Evolutionary conservation across 92 coral and sea anemone genomes (phyloP).

Genomic region (Porites cylindrica): DNA sequence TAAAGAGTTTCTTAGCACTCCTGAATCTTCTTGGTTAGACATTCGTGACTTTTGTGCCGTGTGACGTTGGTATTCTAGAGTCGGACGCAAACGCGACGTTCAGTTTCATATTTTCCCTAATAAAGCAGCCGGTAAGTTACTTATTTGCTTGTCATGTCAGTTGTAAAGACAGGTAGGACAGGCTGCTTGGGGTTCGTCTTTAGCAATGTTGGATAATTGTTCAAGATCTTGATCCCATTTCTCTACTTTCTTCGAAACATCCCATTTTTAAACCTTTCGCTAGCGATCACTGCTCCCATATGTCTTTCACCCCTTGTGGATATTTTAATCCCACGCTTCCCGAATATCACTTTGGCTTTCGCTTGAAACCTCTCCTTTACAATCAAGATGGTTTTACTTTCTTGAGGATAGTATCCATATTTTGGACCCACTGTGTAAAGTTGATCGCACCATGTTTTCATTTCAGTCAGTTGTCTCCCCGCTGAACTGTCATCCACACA

Average conservation of each 20-base stretch:
- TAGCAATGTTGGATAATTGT: slow-evolving; percentile 19
- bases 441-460: slow-evolving; percentile 57
- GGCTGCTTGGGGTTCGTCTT: slow-evolving; percentile 18
- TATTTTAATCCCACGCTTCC: slow-evolving; percentile 33
- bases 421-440: slow-evolving; percentile 28
- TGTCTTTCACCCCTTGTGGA: slow-evolving; percentile 37
- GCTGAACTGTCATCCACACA: slow-evolving; percentile 39
- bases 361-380: slow-evolving; percentile 38
- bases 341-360: slow-evolving; percentile 33
- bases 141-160: too few species aligned
- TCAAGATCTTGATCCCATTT: slow-evolving; percentile 26
- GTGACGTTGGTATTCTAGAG: too few species aligned
- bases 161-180: neutral
- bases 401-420: slow-evolving; percentile 32
- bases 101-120: too few species aligned
- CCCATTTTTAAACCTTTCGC: slow-evolving; percentile 22
- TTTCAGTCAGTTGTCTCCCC: slow-evolving; percentile 21
- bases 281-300: slow-evolving; percentile 43
- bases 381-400: slow-evolving; percentile 43
- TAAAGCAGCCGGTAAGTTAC: too few species aligned
- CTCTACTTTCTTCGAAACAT: slow-evolving; percentile 17
- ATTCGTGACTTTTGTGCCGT: too few species aligned
- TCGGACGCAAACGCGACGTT: too few species aligned
- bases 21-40: too few species aligned
- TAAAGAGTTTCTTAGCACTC: too few species aligned